Percentiles rank a stretch among this genome's conserved stretches.
These are phyloP conservation scores for Nesospiza acunhae DNA, from an alignment of 2,113 vertebrate genomes.

Conservation along the genomic window DNA sequence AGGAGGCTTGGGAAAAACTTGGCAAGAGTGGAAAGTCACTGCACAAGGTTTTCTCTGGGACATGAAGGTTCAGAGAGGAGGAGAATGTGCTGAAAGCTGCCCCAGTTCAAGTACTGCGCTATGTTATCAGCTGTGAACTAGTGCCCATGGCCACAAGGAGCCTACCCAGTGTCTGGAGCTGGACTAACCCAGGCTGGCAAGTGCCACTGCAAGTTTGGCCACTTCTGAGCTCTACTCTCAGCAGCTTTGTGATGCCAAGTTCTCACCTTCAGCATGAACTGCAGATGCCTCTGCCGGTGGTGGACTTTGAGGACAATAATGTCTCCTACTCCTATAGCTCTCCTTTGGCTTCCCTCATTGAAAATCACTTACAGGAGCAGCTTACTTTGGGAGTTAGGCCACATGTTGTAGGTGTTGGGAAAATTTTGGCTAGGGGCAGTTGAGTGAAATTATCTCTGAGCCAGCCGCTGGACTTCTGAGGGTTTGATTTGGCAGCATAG, in stretches of 20 bases:
- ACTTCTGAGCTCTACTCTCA: neutral
- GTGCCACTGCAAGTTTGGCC: neutral
- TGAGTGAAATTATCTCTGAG: neutral
- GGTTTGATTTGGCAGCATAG: neutral
- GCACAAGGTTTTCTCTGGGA: neutral
- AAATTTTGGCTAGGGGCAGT: neutral
- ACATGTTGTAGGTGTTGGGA: fast-evolving
- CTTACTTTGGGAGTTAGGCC: neutral
- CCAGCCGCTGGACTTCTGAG: neutral
- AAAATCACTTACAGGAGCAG: neutral
- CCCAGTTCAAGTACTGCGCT: neutral
- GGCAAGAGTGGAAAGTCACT: neutral
- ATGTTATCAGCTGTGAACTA: neutral
- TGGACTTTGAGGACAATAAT: neutral
- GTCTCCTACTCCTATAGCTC: neutral
- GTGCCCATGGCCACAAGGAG: neutral
- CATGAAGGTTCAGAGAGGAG: neutral
- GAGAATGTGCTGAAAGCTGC: neutral
- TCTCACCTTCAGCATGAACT: fast-evolving
- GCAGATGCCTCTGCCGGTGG: neutral
- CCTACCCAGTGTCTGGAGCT: neutral
- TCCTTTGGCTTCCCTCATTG: neutral
- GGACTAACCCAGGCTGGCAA: neutral
- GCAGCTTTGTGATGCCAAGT: neutral
- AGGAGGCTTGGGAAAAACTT: neutral